phyloP scores from a whole-genome alignment of 30 jellyfish, hydroid and myxozoan species.

The Pelagia noctiluca region DNA sequence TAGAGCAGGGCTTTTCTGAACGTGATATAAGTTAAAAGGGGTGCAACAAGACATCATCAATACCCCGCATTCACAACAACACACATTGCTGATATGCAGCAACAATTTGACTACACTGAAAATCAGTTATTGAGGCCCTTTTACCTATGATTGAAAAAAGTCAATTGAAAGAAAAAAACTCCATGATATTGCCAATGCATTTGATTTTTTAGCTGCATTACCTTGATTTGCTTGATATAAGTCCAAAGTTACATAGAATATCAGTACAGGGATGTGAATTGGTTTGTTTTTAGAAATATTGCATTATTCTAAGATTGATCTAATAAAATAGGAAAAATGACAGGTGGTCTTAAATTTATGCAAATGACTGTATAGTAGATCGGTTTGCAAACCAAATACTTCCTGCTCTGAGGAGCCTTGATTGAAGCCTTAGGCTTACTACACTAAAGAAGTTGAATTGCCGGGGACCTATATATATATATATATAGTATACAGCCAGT shows the following conservation, averaged over 20 bases:
- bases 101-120: background rate
- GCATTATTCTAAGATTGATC: background rate
- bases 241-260: background rate
- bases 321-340: background rate
- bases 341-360: background rate
- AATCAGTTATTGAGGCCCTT: background rate
- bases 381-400: background rate
- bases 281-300: no score
- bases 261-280: no score
- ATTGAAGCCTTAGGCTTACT: constrained; percentile 2
- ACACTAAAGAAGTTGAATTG: no score
- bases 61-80: no score
- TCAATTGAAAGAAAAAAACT: background rate
- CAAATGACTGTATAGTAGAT: background rate
- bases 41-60: no score
- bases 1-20: no score
- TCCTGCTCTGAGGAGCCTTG: constrained; percentile 1
- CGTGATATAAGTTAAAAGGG: no score
- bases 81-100: background rate
- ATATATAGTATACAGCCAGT: no score
- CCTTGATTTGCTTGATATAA: background rate
- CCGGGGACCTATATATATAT: no score
- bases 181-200: no score
- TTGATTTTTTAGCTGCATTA: background rate
- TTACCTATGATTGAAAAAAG: background rate